A percentile compares a stretch with the other conserved stretches of the same genome.
Conservation (phyloP, 2,888 invertebrate genomes). For the Melinaea menophilus region DNA sequence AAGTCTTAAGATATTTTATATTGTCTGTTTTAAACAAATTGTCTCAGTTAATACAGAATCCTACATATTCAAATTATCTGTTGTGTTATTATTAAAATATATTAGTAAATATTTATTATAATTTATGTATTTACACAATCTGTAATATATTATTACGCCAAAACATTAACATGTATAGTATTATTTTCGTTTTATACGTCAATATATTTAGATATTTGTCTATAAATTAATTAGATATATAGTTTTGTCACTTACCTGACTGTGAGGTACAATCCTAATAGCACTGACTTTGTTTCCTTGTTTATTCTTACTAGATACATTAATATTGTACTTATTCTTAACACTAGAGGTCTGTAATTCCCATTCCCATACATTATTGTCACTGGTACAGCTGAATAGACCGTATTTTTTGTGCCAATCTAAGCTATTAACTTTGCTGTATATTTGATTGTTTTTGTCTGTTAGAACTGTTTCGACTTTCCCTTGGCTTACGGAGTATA, state of each 20-base stretch:
- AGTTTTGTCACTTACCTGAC: slow-evolving; percentile 51
- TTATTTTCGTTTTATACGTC: too few species aligned
- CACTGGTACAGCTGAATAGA: slow-evolving; percentile 74
- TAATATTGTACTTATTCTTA: slow-evolving; percentile 71
- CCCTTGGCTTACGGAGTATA: slow-evolving; percentile 83
- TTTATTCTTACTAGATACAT: slow-evolving; percentile 82
- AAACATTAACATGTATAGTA: too few species aligned
- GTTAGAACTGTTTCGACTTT: slow-evolving; percentile 79
- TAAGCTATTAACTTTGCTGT: slow-evolving; percentile 62
- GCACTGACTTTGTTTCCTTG: slow-evolving; percentile 74
- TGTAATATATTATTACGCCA: too few species aligned
- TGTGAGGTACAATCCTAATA: slow-evolving; percentile 78
- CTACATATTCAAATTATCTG: too few species aligned
- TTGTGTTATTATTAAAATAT: too few species aligned
- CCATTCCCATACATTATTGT: slow-evolving; percentile 77
- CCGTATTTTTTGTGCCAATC: slow-evolving; percentile 77
- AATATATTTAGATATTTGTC: too few species aligned
- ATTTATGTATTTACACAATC: too few species aligned
- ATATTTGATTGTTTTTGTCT: slow-evolving; percentile 61
- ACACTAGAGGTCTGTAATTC: slow-evolving; percentile 67
- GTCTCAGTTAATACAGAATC: too few species aligned
- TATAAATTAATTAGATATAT: too few species aligned
- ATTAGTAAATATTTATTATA: too few species aligned
- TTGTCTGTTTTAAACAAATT: too few species aligned
- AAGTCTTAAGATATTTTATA: too few species aligned